Percentiles rank a stretch among this genome's conserved stretches.
Conservation (phyloP, 2,797 vertebrate species). For the Hapalemur alaotrensis region DNA sequence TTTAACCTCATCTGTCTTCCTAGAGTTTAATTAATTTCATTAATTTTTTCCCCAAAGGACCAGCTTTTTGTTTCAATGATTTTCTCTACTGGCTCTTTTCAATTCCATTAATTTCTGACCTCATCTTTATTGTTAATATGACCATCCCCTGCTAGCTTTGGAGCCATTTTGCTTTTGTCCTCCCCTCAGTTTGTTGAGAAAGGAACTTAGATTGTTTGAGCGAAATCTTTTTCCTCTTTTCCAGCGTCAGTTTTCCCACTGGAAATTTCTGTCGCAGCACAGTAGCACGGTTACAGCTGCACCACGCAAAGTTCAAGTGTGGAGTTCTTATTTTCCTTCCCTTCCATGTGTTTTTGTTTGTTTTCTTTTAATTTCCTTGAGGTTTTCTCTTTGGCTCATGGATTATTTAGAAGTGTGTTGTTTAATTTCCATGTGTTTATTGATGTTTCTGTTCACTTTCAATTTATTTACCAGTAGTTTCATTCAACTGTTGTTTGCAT, state of each 20-base stretch:
- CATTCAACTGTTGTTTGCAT: too few relatives aligned
- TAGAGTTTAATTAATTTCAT: neutral
- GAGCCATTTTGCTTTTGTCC: neutral
- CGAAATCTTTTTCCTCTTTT: neutral
- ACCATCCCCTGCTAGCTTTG: rapidly evolving
- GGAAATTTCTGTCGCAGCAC: neutral
- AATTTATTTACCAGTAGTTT: neutral
- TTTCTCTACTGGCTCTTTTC: neutral
- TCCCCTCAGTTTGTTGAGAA: neutral
- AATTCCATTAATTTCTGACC: neutral
- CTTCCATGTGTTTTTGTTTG: too few relatives aligned
- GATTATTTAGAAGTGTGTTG: neutral
- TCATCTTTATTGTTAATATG: neutral
- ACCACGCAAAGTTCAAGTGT: rapidly evolving
- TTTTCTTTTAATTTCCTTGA: too few relatives aligned
- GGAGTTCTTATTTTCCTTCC: neutral
- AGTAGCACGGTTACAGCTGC: too few relatives aligned
- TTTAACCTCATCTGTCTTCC: neutral
- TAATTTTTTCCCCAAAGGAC: neutral
- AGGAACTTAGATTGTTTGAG: too few relatives aligned
- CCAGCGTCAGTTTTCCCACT: neutral
- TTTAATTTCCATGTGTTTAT: neutral
- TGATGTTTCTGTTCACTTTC: neutral
- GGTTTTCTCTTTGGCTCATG: neutral
- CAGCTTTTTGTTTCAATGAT: neutral